Evolutionary conservation across 92 coral and sea anemone species (phyloP).

Genomic region (Actinostola sp.): DNA sequence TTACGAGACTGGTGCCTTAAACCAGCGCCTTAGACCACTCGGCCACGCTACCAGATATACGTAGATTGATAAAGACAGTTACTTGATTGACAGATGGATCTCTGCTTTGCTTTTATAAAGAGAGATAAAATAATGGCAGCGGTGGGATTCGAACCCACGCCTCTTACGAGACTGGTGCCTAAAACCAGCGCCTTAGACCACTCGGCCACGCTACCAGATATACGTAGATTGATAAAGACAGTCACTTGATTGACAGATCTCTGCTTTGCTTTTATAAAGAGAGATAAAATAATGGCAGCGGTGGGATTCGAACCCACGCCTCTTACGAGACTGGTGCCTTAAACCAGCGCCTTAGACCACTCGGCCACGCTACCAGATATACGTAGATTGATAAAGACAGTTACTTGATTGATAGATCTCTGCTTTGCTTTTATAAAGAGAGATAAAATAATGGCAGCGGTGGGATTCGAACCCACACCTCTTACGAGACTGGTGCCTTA

Average conservation of each 20-base stretch:
- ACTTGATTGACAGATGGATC: too few relatives aligned
- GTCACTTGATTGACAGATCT: too few relatives aligned
- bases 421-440: too few relatives aligned
- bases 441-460: conserved; percentile 99
- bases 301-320: conserved; percentile 99
- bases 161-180: conserved; percentile 93
- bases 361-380: conserved; percentile 99
- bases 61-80: too few relatives aligned
- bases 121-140: too few relatives aligned
- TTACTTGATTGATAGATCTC: too few relatives aligned
- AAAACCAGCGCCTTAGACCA: conserved; percentile 98
- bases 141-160: conserved; percentile 99
- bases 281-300: too few relatives aligned
- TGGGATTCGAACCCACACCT: conserved; percentile 99
- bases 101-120: too few relatives aligned
- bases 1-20: conserved; percentile 97
- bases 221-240: too few relatives aligned
- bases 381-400: too few relatives aligned
- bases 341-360: conserved; percentile 99
- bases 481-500: conserved; percentile 93
- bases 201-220: conserved; percentile 96
- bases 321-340: conserved; percentile 93
- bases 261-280: too few relatives aligned
- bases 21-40: conserved; percentile 99
- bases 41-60: conserved; percentile 99